phyloP scores from a whole-genome alignment of 1,140 invertebrate species.

The Pentalonia nigronervosa region DNA sequence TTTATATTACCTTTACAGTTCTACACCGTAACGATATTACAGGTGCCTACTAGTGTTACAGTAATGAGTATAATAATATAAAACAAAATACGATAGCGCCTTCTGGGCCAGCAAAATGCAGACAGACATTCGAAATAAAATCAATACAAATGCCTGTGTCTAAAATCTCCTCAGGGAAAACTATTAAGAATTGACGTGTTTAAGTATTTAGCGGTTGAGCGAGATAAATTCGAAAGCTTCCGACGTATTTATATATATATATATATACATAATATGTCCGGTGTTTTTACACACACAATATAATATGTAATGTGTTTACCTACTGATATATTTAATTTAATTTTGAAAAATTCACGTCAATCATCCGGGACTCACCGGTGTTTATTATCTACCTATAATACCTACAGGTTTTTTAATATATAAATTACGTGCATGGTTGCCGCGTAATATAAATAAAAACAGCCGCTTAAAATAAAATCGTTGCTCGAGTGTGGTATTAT shows the following conservation, averaged over 20 bases:
- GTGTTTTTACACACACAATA: not conserved
- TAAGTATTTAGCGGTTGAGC: not conserved
- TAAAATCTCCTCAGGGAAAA: not conserved
- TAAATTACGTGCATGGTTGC: not conserved
- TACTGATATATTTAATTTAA: not conserved
- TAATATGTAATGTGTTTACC: not conserved
- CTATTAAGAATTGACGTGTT: not conserved
- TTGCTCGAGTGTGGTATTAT: not conserved
- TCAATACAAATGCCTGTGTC: not conserved
- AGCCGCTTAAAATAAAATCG: not conserved
- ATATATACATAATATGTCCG: not conserved
- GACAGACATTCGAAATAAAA: not conserved
- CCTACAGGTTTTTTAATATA: not conserved
- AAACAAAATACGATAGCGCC: not conserved
- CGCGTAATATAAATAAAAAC: not conserved
- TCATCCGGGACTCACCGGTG: not conserved
- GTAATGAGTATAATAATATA: not conserved
- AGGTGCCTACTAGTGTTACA: too few species aligned
- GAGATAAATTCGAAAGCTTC: not conserved
- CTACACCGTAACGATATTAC: not conserved
- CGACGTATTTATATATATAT: not conserved
- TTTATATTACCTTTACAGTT: not conserved
- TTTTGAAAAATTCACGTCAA: slow-evolving; percentile 22
- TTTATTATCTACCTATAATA: not conserved
- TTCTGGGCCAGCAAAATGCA: too few species aligned